phyloP scores from a whole-genome alignment of 1,140 invertebrate genomes.

The Drosophila athabasca region DNA sequence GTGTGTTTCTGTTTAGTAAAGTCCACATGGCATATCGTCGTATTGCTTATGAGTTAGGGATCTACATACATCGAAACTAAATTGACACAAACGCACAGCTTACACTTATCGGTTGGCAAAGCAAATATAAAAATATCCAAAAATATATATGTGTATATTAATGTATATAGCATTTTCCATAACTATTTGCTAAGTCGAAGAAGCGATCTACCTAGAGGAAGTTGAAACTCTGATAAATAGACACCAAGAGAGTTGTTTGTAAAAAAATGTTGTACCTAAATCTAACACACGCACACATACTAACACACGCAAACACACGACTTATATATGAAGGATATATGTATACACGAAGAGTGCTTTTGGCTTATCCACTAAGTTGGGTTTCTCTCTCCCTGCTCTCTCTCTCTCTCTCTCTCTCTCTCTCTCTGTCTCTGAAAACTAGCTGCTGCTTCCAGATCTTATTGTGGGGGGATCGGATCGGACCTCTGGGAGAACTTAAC shows the following conservation, averaged over 20 bases:
- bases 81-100: conserved; percentile 63
- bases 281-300: not conserved
- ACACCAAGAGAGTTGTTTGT: conserved; percentile 77
- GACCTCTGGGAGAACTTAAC: conserved; percentile 26
- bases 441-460: conserved; percentile 54
- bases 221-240: conserved; percentile 71
- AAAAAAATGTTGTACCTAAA: conserved; percentile 48
- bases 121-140: conserved; percentile 74
- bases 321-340: conserved; percentile 12
- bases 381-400: conserved; percentile 35
- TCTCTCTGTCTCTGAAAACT: conserved; percentile 50
- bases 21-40: conserved; percentile 18
- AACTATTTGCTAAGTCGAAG: conserved; percentile 68
- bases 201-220: conserved; percentile 71
- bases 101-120: conserved; percentile 66
- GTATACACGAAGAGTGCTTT: conserved; percentile 48
- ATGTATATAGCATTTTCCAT: conserved; percentile 11
- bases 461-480: not conserved
- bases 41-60: conserved; percentile 52
- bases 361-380: conserved; percentile 60
- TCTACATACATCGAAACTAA: conserved; percentile 43
- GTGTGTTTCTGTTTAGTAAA: not conserved
- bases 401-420: not conserved
- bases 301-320: too few species aligned
- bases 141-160: conserved; percentile 23